phyloP scores from a whole-genome alignment of 2,113 vertebrate genomes.

The Himantopus leucocephalus region DNA sequence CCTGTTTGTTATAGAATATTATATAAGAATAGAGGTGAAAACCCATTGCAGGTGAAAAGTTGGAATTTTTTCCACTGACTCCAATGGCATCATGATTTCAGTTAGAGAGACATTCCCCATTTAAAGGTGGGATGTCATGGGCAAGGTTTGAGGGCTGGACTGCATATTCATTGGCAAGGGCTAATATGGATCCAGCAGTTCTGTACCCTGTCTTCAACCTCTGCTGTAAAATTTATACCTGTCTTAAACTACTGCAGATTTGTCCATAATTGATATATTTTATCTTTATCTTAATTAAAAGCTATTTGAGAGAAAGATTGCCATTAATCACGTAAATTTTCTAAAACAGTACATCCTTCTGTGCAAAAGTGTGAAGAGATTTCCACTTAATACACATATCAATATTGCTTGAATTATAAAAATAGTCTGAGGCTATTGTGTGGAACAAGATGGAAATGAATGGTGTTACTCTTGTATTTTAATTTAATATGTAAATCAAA shows the following conservation, averaged over 20 bases:
- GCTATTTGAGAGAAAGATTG: not conserved
- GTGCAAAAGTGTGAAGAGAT: not conserved
- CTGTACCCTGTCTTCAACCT: not conserved
- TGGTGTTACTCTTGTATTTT: not conserved
- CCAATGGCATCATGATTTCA: not conserved
- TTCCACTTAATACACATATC: not conserved
- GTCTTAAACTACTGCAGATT: not conserved
- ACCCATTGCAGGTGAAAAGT: not conserved
- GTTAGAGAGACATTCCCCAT: not conserved
- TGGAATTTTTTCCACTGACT: not conserved
- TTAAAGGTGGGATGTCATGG: not conserved
- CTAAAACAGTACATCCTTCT: not conserved
- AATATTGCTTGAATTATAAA: not conserved
- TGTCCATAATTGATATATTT: not conserved
- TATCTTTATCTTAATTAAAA: not conserved
- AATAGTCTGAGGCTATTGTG: not conserved
- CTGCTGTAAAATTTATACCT: not conserved
- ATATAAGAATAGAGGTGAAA: not conserved
- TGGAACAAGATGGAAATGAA: not conserved
- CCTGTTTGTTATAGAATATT: not conserved
- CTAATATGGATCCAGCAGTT: not conserved
- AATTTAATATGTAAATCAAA: not conserved
- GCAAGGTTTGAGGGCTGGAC: not conserved
- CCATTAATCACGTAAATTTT: not conserved
- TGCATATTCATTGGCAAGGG: not conserved